Base-by-base conservation (phyloP, 2,888 invertebrate species). In the Rhaphigaster nebulosa region DNA sequence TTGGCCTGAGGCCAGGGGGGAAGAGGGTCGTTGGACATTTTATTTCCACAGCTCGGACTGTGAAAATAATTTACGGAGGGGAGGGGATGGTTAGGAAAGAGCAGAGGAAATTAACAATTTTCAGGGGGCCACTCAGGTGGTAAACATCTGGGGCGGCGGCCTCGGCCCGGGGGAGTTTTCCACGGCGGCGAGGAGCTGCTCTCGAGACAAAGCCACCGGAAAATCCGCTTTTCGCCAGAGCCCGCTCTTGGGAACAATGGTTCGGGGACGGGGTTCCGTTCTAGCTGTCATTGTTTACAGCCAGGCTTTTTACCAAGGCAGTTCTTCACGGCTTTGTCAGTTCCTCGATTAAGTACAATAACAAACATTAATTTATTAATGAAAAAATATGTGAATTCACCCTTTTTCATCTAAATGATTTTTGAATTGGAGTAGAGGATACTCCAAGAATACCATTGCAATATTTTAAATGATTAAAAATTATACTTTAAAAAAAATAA, bases 81-180 rank as follows among this genome's bases (percentile, higher is more conserved):
- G 76, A 34, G 89, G 13, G 12, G 20, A 34, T 0, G 88, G 76
- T 26, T 70, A 50, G 76, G 65, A 89, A 89, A 89, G 89, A 89
- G 89, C 26, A 52, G 91, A 91, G 91, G 91, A 91, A 91, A 91
- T 91, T 91, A 91, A 91, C 91, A 91, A 91, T 91, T 91, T 91
- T 91, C 70, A 88, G 88, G 60, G 54, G 56, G 41, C 88, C 54
- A 91, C 90, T 91, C 91, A 91, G 91, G 91, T 91, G 91, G 87
- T 89, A 89, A 89, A 89, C 89, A 89, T 89, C 89, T 89, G 89
- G 45, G 89, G n/a, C 26, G 60, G 88, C 5, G 60, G 60, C 34
- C 34, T 41, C 38, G 34, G 34, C 3, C 38, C 52, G 54, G 76
- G 70, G 76, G 76, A 50, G 89, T 41, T 87, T 87, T 50, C 54